Percentiles rank a stretch among this genome's conserved stretches.
These are phyloP conservation scores for Cerastis rubricosa DNA, from an alignment of 2,888 invertebrate species.

Conservation along the genomic window DNA sequence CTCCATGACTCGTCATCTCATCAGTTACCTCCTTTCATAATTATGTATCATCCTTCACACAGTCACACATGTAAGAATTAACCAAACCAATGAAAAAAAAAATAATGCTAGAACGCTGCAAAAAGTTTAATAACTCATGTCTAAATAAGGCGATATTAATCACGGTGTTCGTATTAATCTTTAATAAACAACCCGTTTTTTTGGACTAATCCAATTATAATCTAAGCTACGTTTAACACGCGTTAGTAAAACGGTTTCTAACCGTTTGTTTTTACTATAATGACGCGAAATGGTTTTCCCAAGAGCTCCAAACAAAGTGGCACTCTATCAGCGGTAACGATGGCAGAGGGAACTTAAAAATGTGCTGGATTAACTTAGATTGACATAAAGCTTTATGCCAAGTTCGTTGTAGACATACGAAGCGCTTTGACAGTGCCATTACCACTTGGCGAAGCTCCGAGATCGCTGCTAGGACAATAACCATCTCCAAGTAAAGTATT, in stretches of 20 bases:
- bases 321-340: neutral
- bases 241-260: constrained; percentile 1
- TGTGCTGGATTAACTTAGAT: too few relatives aligned
- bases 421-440: neutral
- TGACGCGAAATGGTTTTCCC: neutral
- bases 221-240: neutral
- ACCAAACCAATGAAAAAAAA: neutral
- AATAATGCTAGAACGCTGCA: neutral
- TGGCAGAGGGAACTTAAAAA: neutral
- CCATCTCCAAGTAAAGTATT: neutral
- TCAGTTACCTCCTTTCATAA: neutral
- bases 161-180: constrained; percentile 25
- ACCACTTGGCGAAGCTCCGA: neutral
- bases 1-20: neutral
- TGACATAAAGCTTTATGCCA: neutral
- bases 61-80: neutral
- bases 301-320: neutral
- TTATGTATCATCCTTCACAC: neutral
- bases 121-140: constrained; percentile 21
- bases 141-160: neutral
- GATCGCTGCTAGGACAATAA: neutral
- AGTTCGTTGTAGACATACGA: neutral
- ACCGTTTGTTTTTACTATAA: neutral
- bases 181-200: constrained; percentile 22
- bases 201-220: neutral